phyloP scores from a whole-genome alignment of 2,888 invertebrate species.

The Dolichomitus sp. region DNA sequence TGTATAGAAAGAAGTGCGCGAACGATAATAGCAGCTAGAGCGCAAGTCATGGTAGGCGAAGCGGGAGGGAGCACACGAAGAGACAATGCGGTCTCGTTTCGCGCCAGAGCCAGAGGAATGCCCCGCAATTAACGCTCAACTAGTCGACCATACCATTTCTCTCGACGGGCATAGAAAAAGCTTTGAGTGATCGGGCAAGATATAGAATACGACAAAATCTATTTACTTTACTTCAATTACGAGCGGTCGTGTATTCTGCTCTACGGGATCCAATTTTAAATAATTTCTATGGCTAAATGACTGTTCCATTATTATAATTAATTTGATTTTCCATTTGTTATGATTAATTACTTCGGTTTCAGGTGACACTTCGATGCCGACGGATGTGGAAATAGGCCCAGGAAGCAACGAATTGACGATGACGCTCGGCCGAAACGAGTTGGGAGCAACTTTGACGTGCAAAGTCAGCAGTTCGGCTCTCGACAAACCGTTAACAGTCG shows the following conservation, averaged over 20 bases:
- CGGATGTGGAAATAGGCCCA: conserved; percentile 89
- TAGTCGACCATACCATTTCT: conserved; percentile 7
- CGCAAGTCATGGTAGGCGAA: conserved; percentile 13
- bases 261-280: conserved; percentile 24
- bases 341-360: conserved; percentile 72
- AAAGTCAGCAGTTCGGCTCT: conserved; percentile 91
- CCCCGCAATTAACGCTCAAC: conserved; percentile 66
- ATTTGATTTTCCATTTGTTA: not conserved
- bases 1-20: conserved; percentile 61
- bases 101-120: conserved; percentile 64
- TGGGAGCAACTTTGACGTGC: conserved; percentile 91
- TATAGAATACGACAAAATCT: conserved; percentile 45
- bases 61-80: conserved; percentile 27
- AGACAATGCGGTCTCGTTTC: conserved; percentile 68
- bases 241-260: conserved; percentile 36
- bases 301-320: conserved; percentile 11
- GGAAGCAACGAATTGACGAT: conserved; percentile 89
- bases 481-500: conserved; percentile 88
- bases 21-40: conserved; percentile 62
- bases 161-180: conserved; percentile 37
- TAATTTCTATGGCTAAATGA: not conserved
- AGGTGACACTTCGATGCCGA: conserved; percentile 87
- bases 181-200: conserved; percentile 37
- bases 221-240: conserved; percentile 58
- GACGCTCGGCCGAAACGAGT: conserved; percentile 91